Base-by-base conservation (phyloP, 1,140 invertebrate genomes). In the Trichonephila inaurata region DNA sequence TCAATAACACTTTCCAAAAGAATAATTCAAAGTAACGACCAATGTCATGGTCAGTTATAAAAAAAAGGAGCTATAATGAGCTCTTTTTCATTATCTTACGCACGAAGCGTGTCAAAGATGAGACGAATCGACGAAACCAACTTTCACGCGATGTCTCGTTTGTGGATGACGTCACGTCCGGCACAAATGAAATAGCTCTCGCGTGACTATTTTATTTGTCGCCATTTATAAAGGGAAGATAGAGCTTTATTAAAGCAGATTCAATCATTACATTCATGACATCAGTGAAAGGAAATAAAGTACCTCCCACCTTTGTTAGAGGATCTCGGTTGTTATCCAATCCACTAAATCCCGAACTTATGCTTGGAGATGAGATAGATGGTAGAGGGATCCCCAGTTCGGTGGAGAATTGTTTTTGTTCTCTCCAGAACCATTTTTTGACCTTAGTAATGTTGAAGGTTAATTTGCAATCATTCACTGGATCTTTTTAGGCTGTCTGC, bases 131-230 rank as follows among this genome's bases (percentile, higher is more conserved):
- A 82, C 21, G 72, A 28, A 91, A 61, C 58, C 12, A 60, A 81
- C 77, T 91, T 91, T 62, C 66, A 91, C 89, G 89, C 89, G 28
- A 91, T 77, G 40, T 89, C 66, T 89, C 40, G 69, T 72, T 33
- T 12, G 64, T 19, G n/a, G 44, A 18, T 91, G 89, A 91, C 77
- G 77, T 91, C 89, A 91, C 89, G 28, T 91, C 89, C 89, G 89
- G 89, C 62, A n/a, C 72, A n/a, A 61, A 82, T 72, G 72, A 91
- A 82, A 91, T 91, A 61, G 72, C 8, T 33, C 69, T 81, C 89
- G 89, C 89, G 89, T 91, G 89, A 91, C 89, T 72, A 91, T 91
- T 91, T 91, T 61, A 51, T 91, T 91, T 91, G 69, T 91, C 69
- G 44, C 69, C 69, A 21, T 82, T 40, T 91, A 40, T 77, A 51